These are phyloP conservation scores for Agonopterix subpropinquella DNA, from an alignment of 2,888 invertebrate genomes.

Conservation along the genomic window DNA sequence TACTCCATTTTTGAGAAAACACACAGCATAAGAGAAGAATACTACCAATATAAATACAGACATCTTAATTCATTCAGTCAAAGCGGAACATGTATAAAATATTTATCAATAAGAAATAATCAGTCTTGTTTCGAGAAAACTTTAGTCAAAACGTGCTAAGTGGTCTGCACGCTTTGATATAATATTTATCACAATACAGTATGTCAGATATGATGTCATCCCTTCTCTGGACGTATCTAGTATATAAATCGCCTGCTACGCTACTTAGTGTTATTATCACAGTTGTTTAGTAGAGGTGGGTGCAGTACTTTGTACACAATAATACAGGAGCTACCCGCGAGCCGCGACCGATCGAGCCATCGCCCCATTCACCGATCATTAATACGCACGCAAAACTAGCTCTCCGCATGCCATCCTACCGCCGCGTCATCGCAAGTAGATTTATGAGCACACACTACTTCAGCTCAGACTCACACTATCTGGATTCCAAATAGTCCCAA, in stretches of 20 bases:
- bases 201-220: conserved; percentile 78
- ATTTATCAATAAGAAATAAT: conserved; percentile 76
- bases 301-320: conserved; percentile 75
- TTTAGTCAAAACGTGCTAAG: conserved; percentile 57
- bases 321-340: conserved; percentile 68
- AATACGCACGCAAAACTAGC: conserved; percentile 46
- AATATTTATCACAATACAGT: conserved; percentile 71
- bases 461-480: conserved; percentile 16
- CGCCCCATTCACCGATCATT: conserved; percentile 44
- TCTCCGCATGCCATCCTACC: conserved; percentile 36
- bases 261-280: conserved; percentile 78
- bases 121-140: conserved; percentile 77
- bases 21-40: conserved; percentile 57
- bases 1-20: conserved; percentile 57
- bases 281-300: conserved; percentile 77
- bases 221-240: conserved; percentile 76
- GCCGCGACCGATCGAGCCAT: conserved; percentile 56
- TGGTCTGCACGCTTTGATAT: conserved; percentile 52
- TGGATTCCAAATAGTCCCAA: conserved; percentile 35
- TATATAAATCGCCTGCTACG: conserved; percentile 74
- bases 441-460: conserved; percentile 21
- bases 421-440: conserved; percentile 21
- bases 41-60: conserved; percentile 71
- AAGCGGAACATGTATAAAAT: conserved; percentile 73
- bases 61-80: conserved; percentile 73